Conservation (phyloP, 2,113 vertebrate genomes). For the Rallus limicola region DNA sequence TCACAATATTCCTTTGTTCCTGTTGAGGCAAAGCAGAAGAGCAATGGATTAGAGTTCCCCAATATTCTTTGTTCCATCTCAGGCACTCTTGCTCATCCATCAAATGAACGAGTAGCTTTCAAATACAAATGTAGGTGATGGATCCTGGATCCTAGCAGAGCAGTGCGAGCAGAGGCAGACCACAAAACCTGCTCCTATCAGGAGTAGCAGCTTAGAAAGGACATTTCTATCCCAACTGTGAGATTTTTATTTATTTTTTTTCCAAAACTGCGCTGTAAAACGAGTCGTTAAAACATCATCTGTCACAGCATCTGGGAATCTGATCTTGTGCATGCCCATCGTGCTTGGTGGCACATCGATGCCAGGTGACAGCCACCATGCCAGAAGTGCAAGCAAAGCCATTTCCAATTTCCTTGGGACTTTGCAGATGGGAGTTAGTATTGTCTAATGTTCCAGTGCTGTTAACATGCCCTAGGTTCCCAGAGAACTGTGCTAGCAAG, state of each 20-base stretch:
- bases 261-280: background rate
- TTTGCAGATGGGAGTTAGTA: background rate
- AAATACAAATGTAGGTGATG: background rate
- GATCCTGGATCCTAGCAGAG: background rate
- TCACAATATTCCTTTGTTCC: background rate
- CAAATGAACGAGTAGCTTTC: background rate
- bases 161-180: background rate
- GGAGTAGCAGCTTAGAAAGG: background rate
- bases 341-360: accelerated
- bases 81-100: background rate
- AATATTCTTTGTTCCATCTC: background rate
- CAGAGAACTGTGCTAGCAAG: accelerated
- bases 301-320: background rate
- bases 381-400: background rate
- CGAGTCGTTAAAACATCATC: background rate
- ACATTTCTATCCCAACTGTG: background rate
- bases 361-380: background rate
- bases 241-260: background rate
- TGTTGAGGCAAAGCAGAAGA: background rate
- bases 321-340: background rate
- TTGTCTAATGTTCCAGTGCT: background rate
- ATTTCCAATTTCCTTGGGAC: background rate
- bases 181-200: background rate
- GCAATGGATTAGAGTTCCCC: background rate
- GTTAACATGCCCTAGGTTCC: background rate